Evolutionary conservation across 2,797 vertebrate species (phyloP), one percentile per base, ranked within the genome.

Genomic region (Hemitrygon akajei): DNA sequence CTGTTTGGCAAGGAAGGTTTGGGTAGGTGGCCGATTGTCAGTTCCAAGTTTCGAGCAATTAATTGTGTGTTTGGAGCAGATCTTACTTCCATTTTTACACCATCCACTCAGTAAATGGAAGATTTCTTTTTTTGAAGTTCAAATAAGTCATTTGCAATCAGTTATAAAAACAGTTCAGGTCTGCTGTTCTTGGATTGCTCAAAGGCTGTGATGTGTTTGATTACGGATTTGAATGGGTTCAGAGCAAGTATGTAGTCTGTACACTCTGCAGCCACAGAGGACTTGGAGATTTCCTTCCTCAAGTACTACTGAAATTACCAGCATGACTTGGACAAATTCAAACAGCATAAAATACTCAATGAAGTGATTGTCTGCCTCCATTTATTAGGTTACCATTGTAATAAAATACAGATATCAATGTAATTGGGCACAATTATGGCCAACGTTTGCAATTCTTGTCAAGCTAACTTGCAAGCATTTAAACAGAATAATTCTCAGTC

Each of bases 281-380:
- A 76, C 91, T 71, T 96, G 95, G 95, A 16, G 94, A 95, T 96
- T 96, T 96, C 96, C 94, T 95, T 63, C 95, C 95, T 94, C 94
- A 94, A 95, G 95, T 95, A 95, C 95, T 95, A 96, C 95, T 95
- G 96, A 94, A 96, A 96, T 95, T 95, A 84, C 95, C 95, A 84
- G 58, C 40, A 30, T 93, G 95, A 96, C 94, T 94, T 95, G 95
- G 95, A 96, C 95, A 95, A 96, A 96, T 95, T 95, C 92, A 0
- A 79, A 82, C 60, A 0, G 94, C 18, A 0, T 94, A 94, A 75
- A 86, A 75, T 73, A 93, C 87, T 93, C 58, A 94, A 94, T 93
- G 93, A 93, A 89, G 94, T 79, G 69, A 79, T 84, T 93, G 84
- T 84, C 89, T 93, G 91, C 37, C 73, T 93, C 40, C 69, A 30